phyloP scores from a whole-genome alignment of 1,140 invertebrate species.

The Megalonaias nervosa region DNA sequence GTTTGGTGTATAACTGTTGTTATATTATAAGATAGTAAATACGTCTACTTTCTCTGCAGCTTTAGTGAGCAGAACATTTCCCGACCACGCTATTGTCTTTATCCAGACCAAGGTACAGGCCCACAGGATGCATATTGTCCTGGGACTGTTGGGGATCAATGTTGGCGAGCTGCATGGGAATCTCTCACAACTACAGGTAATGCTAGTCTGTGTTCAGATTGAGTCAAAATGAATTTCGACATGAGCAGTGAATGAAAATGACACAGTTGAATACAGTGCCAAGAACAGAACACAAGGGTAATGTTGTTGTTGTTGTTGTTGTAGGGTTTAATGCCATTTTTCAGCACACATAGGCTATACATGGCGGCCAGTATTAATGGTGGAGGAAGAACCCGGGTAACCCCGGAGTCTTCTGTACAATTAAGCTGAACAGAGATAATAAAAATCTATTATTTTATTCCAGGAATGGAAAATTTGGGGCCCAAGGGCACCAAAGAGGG shows the following conservation, averaged over 20 bases:
- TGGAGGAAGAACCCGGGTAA: no score
- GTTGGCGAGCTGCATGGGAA: slow-evolving; percentile 97
- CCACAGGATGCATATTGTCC: slow-evolving; percentile 90
- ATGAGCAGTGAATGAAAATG: not conserved
- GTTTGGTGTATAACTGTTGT: not conserved
- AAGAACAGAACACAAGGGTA: no score
- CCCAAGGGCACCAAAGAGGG: no score
- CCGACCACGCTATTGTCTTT: slow-evolving; percentile 94
- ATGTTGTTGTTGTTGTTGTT: no score
- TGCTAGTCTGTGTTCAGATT: not conserved
- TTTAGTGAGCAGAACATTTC: slow-evolving; percentile 93
- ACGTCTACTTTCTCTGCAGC: slow-evolving; percentile 72
- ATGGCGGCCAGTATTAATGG: no score
- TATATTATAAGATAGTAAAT: not conserved
- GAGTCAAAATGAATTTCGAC: not conserved
- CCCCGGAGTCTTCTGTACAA: no score
- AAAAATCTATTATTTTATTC: no score
- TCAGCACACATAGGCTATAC: no score
- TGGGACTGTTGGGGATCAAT: slow-evolving; percentile 89
- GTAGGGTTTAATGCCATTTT: no score
- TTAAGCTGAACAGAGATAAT: no score
- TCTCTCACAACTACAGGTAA: slow-evolving; percentile 84
- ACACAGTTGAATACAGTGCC: no score
- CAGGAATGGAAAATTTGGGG: no score
- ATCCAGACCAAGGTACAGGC: slow-evolving; percentile 96